Evolutionary conservation across 1,140 invertebrate species (phyloP), one percentile per base, ranked within the genome.

Genomic region (Drosophila triauraria): DNA sequence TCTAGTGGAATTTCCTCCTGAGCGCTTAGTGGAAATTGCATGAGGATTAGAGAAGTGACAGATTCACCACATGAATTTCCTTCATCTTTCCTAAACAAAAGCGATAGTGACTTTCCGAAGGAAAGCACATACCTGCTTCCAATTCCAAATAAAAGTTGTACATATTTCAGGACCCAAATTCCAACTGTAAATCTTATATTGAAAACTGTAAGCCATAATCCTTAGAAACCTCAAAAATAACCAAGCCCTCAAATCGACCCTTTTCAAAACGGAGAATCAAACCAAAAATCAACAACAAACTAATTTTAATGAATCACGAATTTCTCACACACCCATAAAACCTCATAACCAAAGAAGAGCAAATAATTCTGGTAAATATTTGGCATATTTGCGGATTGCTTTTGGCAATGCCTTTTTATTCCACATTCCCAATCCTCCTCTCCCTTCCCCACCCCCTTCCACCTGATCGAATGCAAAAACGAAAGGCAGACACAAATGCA

Each of bases 311-410:
- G 84, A 86, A 59, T 86, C 83, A 86, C 61, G 38, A 50, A 56
- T 51, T 62, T 60, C 47, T 62, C 30, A 44, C 71, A 71, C 48
- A 46, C 63, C 67, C 48, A 38, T 35, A 35, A 10, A 35, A 32
- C 32, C 32, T 32, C 32, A 32, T 42, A 48, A 25, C 65, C 61
- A 75, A 75, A 61, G 32, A 38, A 57, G 53, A 60, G 48, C 63
- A 80, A 80, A 88, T 70, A 84, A 75, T 78, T 83, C 20, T 72
- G 78, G 61, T 74, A 87, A 87, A 88, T 88, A 88, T 90, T 87
- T 87, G 80, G 65, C 84, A 88, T 86, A 57, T 87, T 82, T 80
- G 60, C 17, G 65, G 46, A 81, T 88, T 71, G 80, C 68, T 88
- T 81, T 88, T 87, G 83, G 84, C 83, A 88, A 62, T 67, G 68